Evolutionary conservation across 2,888 invertebrate species (phyloP).

Genomic region (Chloroclystis v-ata): DNA sequence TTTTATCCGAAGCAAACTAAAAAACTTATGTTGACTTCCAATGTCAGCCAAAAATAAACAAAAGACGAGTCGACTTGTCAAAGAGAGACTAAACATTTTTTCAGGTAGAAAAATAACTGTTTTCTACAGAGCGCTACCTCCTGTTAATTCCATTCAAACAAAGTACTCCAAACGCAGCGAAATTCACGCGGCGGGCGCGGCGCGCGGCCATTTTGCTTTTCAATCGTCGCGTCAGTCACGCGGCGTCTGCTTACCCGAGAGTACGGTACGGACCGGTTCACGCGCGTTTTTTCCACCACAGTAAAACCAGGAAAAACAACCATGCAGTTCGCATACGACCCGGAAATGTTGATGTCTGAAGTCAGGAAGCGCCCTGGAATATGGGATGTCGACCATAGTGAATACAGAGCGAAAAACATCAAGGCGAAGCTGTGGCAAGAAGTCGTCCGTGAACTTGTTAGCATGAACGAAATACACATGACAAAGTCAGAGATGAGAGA

Average conservation of each 20-base stretch:
- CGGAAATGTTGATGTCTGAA: conserved; percentile 62
- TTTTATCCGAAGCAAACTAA: too few relatives aligned
- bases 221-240: conserved; percentile 69
- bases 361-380: conserved; percentile 64
- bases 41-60: too few relatives aligned
- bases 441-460: conserved; percentile 57
- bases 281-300: conserved; percentile 23
- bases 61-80: too few relatives aligned
- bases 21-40: too few relatives aligned
- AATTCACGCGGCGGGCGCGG: conserved; percentile 9
- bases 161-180: conserved; percentile 36
- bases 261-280: conserved; percentile 33
- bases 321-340: conserved; percentile 71
- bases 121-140: conserved; percentile 1
- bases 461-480: conserved; percentile 47
- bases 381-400: conserved; percentile 60
- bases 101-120: background rate
- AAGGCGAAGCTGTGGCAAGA: conserved; percentile 59
- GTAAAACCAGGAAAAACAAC: background rate
- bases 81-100: too few relatives aligned
- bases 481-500: conserved; percentile 67
- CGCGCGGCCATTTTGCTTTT: conserved; percentile 58
- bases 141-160: background rate
- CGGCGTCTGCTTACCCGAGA: conserved; percentile 56
- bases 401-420: conserved; percentile 53